Evolutionary conservation across 2,797 vertebrate species (phyloP).

Genomic region (Perodicticus potto): DNA sequence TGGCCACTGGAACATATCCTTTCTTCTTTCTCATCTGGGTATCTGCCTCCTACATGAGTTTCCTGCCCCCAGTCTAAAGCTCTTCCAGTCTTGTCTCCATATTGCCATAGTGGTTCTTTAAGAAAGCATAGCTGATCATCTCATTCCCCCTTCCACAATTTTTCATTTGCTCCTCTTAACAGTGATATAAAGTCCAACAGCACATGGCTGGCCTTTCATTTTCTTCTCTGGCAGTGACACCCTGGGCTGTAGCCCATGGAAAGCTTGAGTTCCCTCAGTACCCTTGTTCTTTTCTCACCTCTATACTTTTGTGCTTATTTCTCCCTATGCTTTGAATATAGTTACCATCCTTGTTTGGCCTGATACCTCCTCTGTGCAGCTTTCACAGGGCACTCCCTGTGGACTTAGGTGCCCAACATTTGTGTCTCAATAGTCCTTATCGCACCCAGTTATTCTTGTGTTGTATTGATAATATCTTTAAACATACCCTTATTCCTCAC

Average conservation of each 20-base stretch:
- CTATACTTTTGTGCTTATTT: not conserved
- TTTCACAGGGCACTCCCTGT: not conserved
- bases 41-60: not conserved
- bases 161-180: slow-evolving; percentile 24
- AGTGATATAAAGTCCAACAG: not conserved
- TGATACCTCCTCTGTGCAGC: not conserved
- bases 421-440: not conserved
- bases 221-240: not conserved
- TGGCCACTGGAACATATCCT: not conserved
- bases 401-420: not conserved
- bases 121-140: slow-evolving; percentile 6
- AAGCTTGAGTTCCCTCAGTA: not conserved
- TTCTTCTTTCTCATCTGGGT: not conserved
- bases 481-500: not conserved
- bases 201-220: not conserved
- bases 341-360: not conserved
- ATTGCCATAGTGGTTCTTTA: not conserved
- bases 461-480: not conserved
- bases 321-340: not conserved
- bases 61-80: not conserved
- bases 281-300: not conserved
- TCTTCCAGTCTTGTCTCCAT: not conserved
- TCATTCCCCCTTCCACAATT: not conserved
- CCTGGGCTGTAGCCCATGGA: not conserved
- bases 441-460: not conserved